Percentiles rank a stretch among this genome's conserved stretches.
phyloP scores from a whole-genome alignment of 2,113 vertebrate species.

The Camarhynchus parvulus region DNA sequence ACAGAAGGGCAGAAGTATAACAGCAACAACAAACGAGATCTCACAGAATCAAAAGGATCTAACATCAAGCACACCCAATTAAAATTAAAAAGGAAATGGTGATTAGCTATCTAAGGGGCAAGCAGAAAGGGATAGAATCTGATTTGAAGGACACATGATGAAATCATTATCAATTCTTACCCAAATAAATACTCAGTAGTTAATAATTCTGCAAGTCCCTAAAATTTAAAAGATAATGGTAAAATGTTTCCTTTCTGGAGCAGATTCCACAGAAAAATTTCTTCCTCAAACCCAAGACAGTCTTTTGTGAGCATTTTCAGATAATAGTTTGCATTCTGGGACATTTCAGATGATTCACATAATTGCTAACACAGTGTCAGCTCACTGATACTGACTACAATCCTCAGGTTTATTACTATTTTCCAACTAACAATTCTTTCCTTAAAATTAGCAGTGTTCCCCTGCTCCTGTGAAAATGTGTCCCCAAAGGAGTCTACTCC shows the following conservation, averaged over 20 bases:
- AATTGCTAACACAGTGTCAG: neutral
- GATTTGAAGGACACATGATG: neutral
- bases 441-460: neutral
- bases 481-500: neutral
- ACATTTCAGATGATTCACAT: neutral
- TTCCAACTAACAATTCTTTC: neutral
- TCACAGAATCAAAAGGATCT: neutral
- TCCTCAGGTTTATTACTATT: neutral
- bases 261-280: neutral
- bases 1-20: neutral
- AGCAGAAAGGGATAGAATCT: neutral
- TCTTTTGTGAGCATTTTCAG: neutral
- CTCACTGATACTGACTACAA: neutral
- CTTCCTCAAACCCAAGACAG: neutral
- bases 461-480: neutral
- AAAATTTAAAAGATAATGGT: neutral
- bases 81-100: neutral
- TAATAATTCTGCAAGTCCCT: neutral
- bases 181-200: neutral
- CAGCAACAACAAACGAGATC: neutral
- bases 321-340: neutral
- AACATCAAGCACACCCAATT: conserved; percentile 17
- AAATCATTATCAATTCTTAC: neutral
- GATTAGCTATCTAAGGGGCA: neutral
- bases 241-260: neutral